Evolutionary conservation across 2,113 vertebrate genomes (phyloP).

Genomic region (Perca fluviatilis): DNA sequence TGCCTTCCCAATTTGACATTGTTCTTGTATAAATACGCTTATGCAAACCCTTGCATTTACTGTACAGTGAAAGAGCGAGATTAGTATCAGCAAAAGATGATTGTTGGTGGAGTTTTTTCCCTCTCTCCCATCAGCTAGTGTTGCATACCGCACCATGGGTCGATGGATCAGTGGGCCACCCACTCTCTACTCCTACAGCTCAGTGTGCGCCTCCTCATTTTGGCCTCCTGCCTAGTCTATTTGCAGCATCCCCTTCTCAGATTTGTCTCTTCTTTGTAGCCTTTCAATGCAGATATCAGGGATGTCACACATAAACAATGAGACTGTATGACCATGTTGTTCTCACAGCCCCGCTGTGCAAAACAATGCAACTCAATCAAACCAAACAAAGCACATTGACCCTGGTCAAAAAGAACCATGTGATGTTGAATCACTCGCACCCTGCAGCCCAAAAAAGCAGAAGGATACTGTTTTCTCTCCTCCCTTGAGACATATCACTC

Average conservation of each 20-base stretch:
- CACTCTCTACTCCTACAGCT: slow-evolving; percentile 69
- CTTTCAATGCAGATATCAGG: slow-evolving; percentile 63
- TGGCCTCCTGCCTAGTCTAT: slow-evolving; percentile 78
- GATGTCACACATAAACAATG: slow-evolving; percentile 63
- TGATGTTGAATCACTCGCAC: slow-evolving; percentile 39
- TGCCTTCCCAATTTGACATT: not conserved
- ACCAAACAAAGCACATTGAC: slow-evolving; percentile 67
- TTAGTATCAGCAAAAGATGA: slow-evolving; percentile 45
- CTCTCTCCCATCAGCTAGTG: slow-evolving; percentile 49
- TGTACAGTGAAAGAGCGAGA: slow-evolving; percentile 27
- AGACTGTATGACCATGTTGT: slow-evolving; percentile 56
- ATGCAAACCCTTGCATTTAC: slow-evolving; percentile 3
- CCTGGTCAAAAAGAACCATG: slow-evolving; percentile 46
- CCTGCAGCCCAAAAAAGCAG: slow-evolving; percentile 46
- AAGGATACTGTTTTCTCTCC: slow-evolving; percentile 53
- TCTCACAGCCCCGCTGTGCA: slow-evolving; percentile 55
- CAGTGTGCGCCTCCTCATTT: slow-evolving; percentile 71
- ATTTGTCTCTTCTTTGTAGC: slow-evolving; percentile 71
- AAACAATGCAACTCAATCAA: slow-evolving; percentile 58
- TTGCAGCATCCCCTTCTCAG: slow-evolving; percentile 74
- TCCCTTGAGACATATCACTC: slow-evolving; percentile 61
- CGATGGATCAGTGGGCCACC: slow-evolving; percentile 74
- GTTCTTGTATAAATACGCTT: not conserved
- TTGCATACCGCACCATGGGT: slow-evolving; percentile 71
- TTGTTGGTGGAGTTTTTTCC: slow-evolving; percentile 28